Base-by-base conservation (phyloP, 2,113 vertebrate species). In the Climacteris rufus region DNA sequence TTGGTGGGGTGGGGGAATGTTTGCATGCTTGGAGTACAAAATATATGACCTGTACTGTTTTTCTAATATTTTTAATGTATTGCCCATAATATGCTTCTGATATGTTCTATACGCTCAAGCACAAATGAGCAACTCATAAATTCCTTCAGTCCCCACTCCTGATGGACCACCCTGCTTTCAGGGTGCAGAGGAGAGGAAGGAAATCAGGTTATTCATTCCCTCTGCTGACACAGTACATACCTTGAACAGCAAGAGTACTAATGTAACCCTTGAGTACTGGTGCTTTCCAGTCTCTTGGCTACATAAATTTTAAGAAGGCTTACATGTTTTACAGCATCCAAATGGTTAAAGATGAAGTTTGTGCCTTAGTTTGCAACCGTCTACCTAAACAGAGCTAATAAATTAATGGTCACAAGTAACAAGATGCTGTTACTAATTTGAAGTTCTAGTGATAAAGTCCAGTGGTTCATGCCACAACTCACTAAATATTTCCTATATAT, bases 11-110 rank as follows among this genome's bases (percentile, higher is more conserved):
- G 77, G 95, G 83, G 59, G 24, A 79, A 53, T 79, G 7, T 7
- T 63, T 92, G 95, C 94, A 94, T 96, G 93, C 65, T 96, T 91
- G 30, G 65, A 78, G 42, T 63, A 44, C 37, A 40, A 84, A 87
- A 65, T 90, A 60, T 16, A 42, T 64, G 71, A 30, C 53, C 64
- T 1, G 0, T 82, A 66, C 8, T 78, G 25, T 89, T 56, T 40
- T 82, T 74, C 50, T 92, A 22, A 21, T 65, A 50, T n/a, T 30
- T 81, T 44, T n/a, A 50, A 10, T 69, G 14, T 71, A 35, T 87
- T 56, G 49, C 61, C 63, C 39, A 21, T 50, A 57, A 19, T 83
- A 84, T 79, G 10, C 30, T 85, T 54, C 37, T 57, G 23, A 1
- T 61, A 15, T 50, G 21, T 74, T 81, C 42, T 69, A 1, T 80